Conservation (phyloP, 2,888 invertebrate species). For the Lasiommata megera region DNA sequence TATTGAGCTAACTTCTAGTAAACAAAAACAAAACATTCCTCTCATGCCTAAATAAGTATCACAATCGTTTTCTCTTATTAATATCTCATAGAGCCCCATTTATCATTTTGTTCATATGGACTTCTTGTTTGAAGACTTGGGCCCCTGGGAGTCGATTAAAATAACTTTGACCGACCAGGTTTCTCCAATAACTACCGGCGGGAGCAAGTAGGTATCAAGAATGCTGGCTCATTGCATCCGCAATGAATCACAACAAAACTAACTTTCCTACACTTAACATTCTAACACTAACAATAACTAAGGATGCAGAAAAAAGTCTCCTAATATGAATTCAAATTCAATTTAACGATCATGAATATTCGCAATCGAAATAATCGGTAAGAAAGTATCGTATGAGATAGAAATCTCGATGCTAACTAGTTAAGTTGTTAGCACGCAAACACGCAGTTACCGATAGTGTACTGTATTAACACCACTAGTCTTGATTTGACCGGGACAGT, state of each 20-base stretch:
- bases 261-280: conserved; percentile 13
- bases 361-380: conserved; percentile 28
- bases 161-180: no score
- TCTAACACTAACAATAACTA: conserved; percentile 14
- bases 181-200: background rate
- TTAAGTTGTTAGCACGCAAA: conserved; percentile 30
- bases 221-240: background rate
- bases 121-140: no score
- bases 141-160: no score
- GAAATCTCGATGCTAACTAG: conserved; percentile 31
- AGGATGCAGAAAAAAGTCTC: conserved; percentile 19
- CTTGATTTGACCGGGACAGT: background rate
- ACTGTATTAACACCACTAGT: background rate
- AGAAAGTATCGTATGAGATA: conserved; percentile 32
- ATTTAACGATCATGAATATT: conserved; percentile 28
- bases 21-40: no score
- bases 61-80: no score
- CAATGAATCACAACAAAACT: background rate
- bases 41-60: no score
- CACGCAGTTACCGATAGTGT: conserved; percentile 15
- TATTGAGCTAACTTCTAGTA: no score
- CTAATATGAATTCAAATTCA: conserved; percentile 26
- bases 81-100: no score
- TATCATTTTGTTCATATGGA: no score
- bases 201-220: background rate